These are phyloP conservation scores for Salarias fasciatus DNA, from an alignment of 2,797 vertebrate genomes.

Conservation along the genomic window DNA sequence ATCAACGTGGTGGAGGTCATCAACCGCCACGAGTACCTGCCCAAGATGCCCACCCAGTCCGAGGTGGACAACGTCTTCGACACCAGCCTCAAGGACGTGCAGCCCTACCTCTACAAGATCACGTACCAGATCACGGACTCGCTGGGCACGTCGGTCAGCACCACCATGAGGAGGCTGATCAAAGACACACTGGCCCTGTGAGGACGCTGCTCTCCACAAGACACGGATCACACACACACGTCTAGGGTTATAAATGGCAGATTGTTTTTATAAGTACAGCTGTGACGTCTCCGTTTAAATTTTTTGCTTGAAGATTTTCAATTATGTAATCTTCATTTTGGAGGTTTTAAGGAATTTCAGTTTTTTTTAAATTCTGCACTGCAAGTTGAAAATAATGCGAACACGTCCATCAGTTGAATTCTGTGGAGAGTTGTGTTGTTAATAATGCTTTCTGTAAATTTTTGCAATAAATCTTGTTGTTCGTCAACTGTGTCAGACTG, in stretches of 20 bases:
- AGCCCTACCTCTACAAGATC: conserved; percentile 98
- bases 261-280: conserved; percentile 1
- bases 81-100: conserved; percentile 95
- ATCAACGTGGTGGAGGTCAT: conserved; percentile 98
- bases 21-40: conserved; percentile 96
- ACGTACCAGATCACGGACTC: conserved; percentile 96
- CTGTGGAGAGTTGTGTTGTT: conserved; percentile 16
- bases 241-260: conserved; percentile 13
- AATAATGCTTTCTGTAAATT: conserved; percentile 49
- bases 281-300: neutral
- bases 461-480: conserved; percentile 56
- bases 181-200: conserved; percentile 97
- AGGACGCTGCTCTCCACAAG: conserved; percentile 35
- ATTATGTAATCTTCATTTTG: conserved; percentile 33
- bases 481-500: no score
- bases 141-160: conserved; percentile 95
- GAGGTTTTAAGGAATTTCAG: conserved; percentile 19
- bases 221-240: conserved; percentile 8
- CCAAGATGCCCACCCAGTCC: conserved; percentile 99
- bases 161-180: conserved; percentile 96
- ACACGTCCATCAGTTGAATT: conserved; percentile 7
- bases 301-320: conserved; percentile 2
- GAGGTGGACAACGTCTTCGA: conserved; percentile 99
- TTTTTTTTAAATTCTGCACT: conserved; percentile 1
- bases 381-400: neutral